Evolutionary conservation across 2,888 invertebrate genomes (phyloP).

Genomic region (Tetanocera ferruginea): DNA sequence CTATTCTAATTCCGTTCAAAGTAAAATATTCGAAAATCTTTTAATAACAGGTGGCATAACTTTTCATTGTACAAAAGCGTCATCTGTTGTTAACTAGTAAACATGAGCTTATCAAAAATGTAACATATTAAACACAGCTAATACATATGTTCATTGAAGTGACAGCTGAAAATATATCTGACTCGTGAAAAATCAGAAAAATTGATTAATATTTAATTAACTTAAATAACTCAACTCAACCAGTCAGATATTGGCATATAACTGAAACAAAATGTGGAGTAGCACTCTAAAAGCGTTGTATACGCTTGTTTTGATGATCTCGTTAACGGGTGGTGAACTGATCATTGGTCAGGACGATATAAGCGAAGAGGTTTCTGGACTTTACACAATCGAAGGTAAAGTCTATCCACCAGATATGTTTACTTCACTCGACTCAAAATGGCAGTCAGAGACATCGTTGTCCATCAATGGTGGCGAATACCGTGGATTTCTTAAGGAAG

Average conservation of each 20-base stretch:
- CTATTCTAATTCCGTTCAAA: too few species aligned
- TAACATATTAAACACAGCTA: neutral
- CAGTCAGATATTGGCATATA: neutral
- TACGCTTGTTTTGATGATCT: constrained; percentile 43
- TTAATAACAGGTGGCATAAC: too few species aligned
- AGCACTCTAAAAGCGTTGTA: constrained; percentile 42
- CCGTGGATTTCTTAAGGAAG: constrained; percentile 89
- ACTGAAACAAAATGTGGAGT: constrained; percentile 32
- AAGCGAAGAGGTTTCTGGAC: constrained; percentile 70
- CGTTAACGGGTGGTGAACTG: constrained; percentile 49
- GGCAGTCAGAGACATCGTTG: constrained; percentile 83
- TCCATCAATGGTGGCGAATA: constrained; percentile 92
- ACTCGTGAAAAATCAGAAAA: constrained; percentile 11
- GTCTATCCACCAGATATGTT: constrained; percentile 76
- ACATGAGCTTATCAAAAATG: neutral
- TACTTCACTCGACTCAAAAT: constrained; percentile 71
- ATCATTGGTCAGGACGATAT: constrained; percentile 63
- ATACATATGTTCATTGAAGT: neutral
- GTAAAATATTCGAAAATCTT: too few species aligned
- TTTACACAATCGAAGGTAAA: constrained; percentile 85
- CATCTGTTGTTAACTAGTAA: neutral
- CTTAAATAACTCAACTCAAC: neutral
- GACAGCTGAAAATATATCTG: neutral
- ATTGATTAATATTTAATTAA: neutral
- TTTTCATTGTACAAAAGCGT: neutral